Evolutionary conservation across 2,888 invertebrate species (phyloP), one percentile per base, ranked within the genome.

Genomic region (Volucella inanis): DNA sequence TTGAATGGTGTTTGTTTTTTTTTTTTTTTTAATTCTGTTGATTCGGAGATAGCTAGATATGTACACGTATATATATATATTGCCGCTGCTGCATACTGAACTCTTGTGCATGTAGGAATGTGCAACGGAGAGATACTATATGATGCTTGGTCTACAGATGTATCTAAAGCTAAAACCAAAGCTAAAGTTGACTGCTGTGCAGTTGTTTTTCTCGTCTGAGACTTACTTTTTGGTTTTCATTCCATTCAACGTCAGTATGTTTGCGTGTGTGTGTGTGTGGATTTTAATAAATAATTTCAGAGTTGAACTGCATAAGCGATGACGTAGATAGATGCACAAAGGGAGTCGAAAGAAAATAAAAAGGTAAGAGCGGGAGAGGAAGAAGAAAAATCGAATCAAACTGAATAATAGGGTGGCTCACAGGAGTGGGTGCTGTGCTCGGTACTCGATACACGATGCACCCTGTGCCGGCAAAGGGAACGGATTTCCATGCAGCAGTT

Each of bases 281-380:
- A 85, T 85, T 85, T 85, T 81, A 85, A 85, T 85, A 85, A 81
- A 85, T 85, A 77, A 85, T 85, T 85, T 72, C 85, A 85, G 71
- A 85, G 85, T 81, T 85, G 85, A 85, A 85, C 85, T 85, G 85
- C 85, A 81, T 85, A 85, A 85, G 76, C 85, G 85, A 85, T 85
- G 80, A 81, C 85, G 85, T 81, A 71, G 81, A 81, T 85, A 76
- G 76, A 61, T 77, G 62, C 61, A 61, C 70, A 76, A 78, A 75
- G 54, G 70, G 12, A 45, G 65, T 22, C 11, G 43, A 22, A 45
- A 52, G 18, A 52, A 12, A 39, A 78, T 0, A 47, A 3, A 39
- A 54, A 18, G 47, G 65, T 10, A 1, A 54, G 10, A 61, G 18
- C 18, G 47, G 6, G 9, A 18, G 47, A 39, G 11, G 41, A 74